These are phyloP conservation scores for Nomada goodeniana DNA, from an alignment of 2,888 invertebrate species.

Conservation along the genomic window DNA sequence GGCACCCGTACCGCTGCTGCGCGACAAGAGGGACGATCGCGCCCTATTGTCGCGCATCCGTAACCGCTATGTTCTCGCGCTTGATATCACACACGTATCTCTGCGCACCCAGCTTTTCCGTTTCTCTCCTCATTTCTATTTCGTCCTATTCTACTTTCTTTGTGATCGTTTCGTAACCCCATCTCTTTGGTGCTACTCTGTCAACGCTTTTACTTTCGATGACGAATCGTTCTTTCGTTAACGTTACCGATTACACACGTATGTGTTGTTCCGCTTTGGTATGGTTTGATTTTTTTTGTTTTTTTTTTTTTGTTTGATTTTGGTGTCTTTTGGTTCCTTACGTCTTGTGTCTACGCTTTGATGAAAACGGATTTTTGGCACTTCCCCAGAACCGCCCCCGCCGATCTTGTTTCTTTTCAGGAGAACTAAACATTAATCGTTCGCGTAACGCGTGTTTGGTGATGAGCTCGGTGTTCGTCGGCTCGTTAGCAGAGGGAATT, in stretches of 20 bases:
- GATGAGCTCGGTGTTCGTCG: constrained; percentile 66
- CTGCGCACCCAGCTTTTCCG: constrained; percentile 18
- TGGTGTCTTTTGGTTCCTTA: constrained; percentile 61
- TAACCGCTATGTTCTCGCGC: constrained; percentile 49
- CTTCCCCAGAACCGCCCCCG: constrained; percentile 58
- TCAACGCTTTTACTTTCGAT: constrained; percentile 32
- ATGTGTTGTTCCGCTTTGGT: constrained; percentile 13
- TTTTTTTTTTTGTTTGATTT: constrained; percentile 53
- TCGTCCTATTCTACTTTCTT: not conserved
- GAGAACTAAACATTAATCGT: constrained; percentile 72
- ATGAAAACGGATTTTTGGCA: constrained; percentile 80
- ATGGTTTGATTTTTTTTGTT: constrained; percentile 11
- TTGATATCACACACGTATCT: constrained; percentile 29
- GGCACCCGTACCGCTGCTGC: constrained; percentile 49
- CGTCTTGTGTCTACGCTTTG: constrained; percentile 70
- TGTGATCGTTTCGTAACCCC: not conserved
- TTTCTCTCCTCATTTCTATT: not conserved
- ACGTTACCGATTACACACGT: not conserved
- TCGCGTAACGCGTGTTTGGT: constrained; percentile 79
- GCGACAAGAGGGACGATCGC: not conserved
- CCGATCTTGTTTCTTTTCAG: constrained; percentile 77
- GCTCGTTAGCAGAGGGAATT: not conserved
- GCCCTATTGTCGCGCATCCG: constrained; percentile 46
- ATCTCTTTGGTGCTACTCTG: constrained; percentile 9
- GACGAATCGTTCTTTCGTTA: constrained; percentile 30